Conservation (phyloP, 1,140 invertebrate genomes). For the Drosophila jambulina region DNA sequence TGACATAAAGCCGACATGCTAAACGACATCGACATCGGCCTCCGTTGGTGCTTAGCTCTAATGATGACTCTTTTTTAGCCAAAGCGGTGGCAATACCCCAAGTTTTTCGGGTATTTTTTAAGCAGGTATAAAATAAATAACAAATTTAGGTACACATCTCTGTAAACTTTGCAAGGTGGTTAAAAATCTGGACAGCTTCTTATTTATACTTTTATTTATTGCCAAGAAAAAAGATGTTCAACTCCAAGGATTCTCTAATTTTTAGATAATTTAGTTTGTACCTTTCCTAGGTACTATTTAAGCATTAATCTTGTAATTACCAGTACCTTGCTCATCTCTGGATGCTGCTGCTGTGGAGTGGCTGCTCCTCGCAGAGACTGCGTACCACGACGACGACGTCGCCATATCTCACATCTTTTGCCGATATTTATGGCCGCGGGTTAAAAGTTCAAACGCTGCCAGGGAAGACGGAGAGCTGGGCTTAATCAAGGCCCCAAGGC, state of each 20-base stretch:
- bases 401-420: constrained; percentile 73
- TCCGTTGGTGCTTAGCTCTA: constrained; percentile 45
- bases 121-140: not conserved
- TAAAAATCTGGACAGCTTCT: too few species aligned
- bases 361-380: constrained; percentile 5
- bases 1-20: constrained; percentile 80
- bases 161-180: not conserved
- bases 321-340: constrained; percentile 4
- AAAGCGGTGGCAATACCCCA: not conserved
- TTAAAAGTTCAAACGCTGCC: constrained; percentile 66
- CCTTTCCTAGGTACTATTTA: not conserved
- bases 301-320: too few species aligned
- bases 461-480: constrained; percentile 26
- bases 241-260: too few species aligned
- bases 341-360: constrained; percentile 8
- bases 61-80: constrained; percentile 54
- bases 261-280: not conserved
- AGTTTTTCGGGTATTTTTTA: not conserved
- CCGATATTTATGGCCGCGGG: constrained; percentile 73
- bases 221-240: not conserved
- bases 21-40: constrained; percentile 66
- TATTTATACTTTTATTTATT: not conserved
- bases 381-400: constrained; percentile 43
- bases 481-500: constrained; percentile 70
- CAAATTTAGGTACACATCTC: not conserved